Conservation (phyloP, 2,113 vertebrate genomes). For the Nothobranchius furzeri region DNA sequence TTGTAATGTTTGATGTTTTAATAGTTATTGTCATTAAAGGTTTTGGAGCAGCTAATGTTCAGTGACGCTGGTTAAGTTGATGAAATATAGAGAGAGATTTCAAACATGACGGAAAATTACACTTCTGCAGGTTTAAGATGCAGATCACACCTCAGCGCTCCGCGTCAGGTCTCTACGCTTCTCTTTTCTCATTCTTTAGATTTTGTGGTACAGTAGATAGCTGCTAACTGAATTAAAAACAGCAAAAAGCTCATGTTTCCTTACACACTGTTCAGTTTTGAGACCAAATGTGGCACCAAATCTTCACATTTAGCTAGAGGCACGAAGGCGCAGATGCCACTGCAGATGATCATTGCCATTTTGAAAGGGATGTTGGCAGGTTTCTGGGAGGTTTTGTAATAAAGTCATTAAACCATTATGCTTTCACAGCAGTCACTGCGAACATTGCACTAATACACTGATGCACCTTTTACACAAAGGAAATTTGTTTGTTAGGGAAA, state of each 20-base stretch:
- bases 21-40: conserved; percentile 10
- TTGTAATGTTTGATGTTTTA: conserved; percentile 24
- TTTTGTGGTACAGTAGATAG: conserved; percentile 4
- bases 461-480: conserved; percentile 6
- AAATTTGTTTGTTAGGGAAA: neutral
- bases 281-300: conserved; percentile 49
- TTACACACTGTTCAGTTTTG: conserved; percentile 53
- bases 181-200: conserved; percentile 9
- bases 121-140: too few species aligned
- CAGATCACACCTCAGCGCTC: too few species aligned
- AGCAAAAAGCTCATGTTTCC: conserved; percentile 27
- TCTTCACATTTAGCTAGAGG: conserved; percentile 58
- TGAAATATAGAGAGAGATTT: too few species aligned
- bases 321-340: conserved; percentile 60
- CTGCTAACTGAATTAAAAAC: conserved; percentile 32
- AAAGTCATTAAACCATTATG: conserved; percentile 53
- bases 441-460: conserved; percentile 10
- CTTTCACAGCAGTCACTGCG: conserved; percentile 40
- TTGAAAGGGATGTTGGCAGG: conserved; percentile 49
- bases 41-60: conserved; percentile 36
- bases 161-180: too few species aligned
- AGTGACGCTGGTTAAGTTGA: conserved; percentile 18
- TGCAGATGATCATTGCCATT: conserved; percentile 58
- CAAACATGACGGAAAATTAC: too few species aligned
- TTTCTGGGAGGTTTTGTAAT: conserved; percentile 56